These are phyloP conservation scores for Leuciscus waleckii DNA, from an alignment of 2,797 vertebrate species.

Conservation along the genomic window DNA sequence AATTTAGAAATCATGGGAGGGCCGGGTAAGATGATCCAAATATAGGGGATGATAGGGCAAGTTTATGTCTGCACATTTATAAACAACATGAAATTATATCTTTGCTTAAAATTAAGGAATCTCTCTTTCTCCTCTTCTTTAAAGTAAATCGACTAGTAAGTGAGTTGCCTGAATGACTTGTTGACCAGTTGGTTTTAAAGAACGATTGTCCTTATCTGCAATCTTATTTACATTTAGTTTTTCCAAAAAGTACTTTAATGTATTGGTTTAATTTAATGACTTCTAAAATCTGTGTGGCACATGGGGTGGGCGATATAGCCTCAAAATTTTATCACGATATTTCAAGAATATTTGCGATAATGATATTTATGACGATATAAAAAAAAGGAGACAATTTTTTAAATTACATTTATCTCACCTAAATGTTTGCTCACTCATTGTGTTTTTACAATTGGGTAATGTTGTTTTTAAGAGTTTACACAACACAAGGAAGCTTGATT, in stretches of 20 bases:
- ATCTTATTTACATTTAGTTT: neutral
- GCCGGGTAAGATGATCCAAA: neutral
- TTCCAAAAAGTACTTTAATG: neutral
- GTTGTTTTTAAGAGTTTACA: no score
- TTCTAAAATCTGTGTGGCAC: conserved; percentile 15
- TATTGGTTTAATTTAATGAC: conserved; percentile 19
- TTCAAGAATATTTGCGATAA: no score
- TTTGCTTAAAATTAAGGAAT: neutral
- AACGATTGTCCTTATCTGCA: neutral
- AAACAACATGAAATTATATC: conserved; percentile 7
- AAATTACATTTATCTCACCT: no score
- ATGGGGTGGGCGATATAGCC: no score
- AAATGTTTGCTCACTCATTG: no score
- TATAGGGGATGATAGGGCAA: neutral
- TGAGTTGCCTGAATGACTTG: neutral
- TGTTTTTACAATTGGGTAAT: no score
- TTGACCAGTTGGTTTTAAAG: conserved; percentile 1
- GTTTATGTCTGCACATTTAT: conserved; percentile 25
- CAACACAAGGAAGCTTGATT: no score
- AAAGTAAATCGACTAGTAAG: neutral
- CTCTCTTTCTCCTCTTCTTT: neutral
- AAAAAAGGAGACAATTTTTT: no score
- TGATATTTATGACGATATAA: no score
- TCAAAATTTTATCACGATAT: no score
- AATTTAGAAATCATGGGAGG: conserved; percentile 21